Conservation (phyloP, 2,113 vertebrate species). For the Dicentrarchus labrax region DNA sequence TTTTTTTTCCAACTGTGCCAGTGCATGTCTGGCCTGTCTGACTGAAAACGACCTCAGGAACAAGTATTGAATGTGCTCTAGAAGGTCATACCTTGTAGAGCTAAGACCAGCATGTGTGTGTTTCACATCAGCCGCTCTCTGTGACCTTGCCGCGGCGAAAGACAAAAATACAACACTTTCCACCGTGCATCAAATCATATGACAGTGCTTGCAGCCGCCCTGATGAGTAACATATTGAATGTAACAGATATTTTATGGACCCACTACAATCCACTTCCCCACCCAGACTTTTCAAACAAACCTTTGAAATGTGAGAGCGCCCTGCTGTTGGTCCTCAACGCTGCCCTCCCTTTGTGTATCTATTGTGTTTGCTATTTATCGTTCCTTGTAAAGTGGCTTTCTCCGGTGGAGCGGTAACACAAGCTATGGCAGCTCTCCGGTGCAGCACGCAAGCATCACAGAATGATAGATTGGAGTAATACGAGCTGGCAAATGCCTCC, state of each 20-base stretch:
- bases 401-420: slow-evolving; percentile 71
- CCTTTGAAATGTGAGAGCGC: slow-evolving; percentile 72
- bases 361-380: slow-evolving; percentile 79
- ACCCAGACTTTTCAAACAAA: slow-evolving; percentile 55
- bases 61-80: neutral
- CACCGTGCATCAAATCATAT: slow-evolving; percentile 40
- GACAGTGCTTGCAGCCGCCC: neutral
- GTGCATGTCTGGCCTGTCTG: neutral
- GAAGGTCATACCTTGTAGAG: neutral
- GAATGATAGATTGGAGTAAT: slow-evolving; percentile 79
- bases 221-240: slow-evolving; percentile 69
- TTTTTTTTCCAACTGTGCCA: neutral
- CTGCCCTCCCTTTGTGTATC: slow-evolving; percentile 47
- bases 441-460: slow-evolving; percentile 32
- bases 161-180: slow-evolving; percentile 36
- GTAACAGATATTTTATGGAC: slow-evolving; percentile 66
- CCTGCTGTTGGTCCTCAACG: slow-evolving; percentile 41
- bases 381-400: slow-evolving; percentile 73
- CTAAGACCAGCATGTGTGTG: neutral
- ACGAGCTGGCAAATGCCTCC: slow-evolving; percentile 72
- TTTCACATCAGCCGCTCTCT: slow-evolving; percentile 25
- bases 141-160: slow-evolving; percentile 71
- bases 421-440: slow-evolving; percentile 71
- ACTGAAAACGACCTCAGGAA: neutral
- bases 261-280: slow-evolving; percentile 55